Evolutionary conservation across 2,888 invertebrate genomes (phyloP), one percentile per base, ranked within the genome.

Genomic region (Dolomedes plantarius): DNA sequence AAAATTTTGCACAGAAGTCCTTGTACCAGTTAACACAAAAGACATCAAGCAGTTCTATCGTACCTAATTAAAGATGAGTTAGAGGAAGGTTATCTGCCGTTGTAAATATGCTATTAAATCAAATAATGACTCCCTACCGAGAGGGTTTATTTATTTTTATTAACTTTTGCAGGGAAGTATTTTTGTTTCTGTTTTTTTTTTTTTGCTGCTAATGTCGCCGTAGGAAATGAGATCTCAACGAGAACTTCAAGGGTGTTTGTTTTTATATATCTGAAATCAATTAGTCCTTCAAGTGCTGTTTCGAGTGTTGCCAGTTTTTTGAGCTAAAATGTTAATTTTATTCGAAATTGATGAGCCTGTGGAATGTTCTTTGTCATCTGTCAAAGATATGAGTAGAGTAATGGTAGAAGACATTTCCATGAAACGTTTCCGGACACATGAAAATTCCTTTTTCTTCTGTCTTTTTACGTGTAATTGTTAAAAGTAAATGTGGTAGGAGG

Each of bases 101-200:
- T 46, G 46, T 46, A 46, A 46, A 46, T 46, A 46, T 46, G 46
- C 46, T 46, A 46, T 46, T 46, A 46, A 46, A 46, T 46, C 46
- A 46, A 46, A 46, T 46, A 46, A 46, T 46, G 46, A 46, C 16
- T 2, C 46, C 16, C 46, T 16, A 16, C 46, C 2, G 2, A 5
- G 46, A 2, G 11, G 11, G 9, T 16, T 46, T 46, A 46, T 16
- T 46, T 46, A 16, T 6, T 16, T 7, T 7, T 16, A 16, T 2
- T 46, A 16, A 2, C 46, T 16, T 9, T n/a, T 46, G 7, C n/a
- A n/a, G n/a, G n/a, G n/a, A 16, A 16, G 13, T 16, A 36, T 5
- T 7, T 46, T 46, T 16, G 13, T 7, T 16, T 7, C 46, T 16
- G 7, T 16, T 46, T 16, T n/a, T n/a, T n/a, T n/a, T n/a, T n/a